These are phyloP conservation scores for Anodontia alba DNA, from an alignment of 2,888 invertebrate species.

Conservation along the genomic window DNA sequence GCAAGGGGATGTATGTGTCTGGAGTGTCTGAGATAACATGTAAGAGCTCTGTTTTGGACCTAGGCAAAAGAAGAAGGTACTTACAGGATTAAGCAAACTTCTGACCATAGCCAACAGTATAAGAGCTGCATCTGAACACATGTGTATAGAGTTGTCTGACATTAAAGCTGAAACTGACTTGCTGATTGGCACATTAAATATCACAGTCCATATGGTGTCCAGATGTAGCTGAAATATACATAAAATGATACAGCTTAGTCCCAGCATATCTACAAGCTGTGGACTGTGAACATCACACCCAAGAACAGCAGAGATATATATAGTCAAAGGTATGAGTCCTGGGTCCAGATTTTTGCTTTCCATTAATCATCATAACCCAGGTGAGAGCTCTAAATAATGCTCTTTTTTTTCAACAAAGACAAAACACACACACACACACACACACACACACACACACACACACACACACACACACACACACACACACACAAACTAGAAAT, in stretches of 20 bases:
- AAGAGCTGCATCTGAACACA: slow-evolving; percentile 96
- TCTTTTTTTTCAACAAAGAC: too few relatives aligned
- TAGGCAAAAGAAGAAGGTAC: slow-evolving; percentile 26
- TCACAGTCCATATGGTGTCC: slow-evolving; percentile 96
- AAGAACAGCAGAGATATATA: not conserved
- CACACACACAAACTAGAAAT: too few relatives aligned
- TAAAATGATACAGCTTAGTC: not conserved
- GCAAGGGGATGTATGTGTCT: too few relatives aligned
- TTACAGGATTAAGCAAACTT: slow-evolving; percentile 87
- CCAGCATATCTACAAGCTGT: not conserved
- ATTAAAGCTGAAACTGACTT: slow-evolving; percentile 84
- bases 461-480: too few relatives aligned
- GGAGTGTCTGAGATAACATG: too few relatives aligned
- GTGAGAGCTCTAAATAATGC: too few relatives aligned
- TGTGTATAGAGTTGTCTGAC: slow-evolving; percentile 83
- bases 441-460: too few relatives aligned
- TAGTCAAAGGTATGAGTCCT: too few relatives aligned
- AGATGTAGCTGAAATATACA: slow-evolving; percentile 87
- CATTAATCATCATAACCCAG: too few relatives aligned
- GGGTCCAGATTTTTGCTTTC: too few relatives aligned
- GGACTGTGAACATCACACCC: slow-evolving; percentile 13
- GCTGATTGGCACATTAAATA: slow-evolving; percentile 91
- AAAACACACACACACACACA: too few relatives aligned
- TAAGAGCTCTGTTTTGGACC: too few relatives aligned
- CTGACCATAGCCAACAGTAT: slow-evolving; percentile 94